Conservation (phyloP, 2,113 vertebrate species). For the Poecile atricapillus region DNA sequence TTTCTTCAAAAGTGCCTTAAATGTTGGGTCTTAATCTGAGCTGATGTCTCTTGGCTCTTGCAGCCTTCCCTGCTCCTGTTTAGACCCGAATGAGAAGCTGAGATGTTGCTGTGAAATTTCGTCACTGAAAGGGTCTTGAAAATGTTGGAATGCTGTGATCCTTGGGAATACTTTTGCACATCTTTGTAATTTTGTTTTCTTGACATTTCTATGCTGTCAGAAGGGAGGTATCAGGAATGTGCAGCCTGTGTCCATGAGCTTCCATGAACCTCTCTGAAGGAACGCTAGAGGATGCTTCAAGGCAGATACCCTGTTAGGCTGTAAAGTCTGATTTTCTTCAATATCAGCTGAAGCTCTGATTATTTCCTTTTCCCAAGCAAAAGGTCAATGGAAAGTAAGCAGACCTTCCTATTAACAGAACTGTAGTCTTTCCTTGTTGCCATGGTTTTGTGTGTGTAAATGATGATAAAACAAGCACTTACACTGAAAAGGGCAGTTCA, state of each 20-base stretch:
- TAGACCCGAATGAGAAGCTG: not conserved
- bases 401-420: not conserved
- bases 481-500: not conserved
- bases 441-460: not conserved
- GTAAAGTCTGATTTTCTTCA: not conserved
- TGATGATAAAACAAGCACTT: not conserved
- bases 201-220: not conserved
- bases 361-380: not conserved
- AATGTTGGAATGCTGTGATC: not conserved
- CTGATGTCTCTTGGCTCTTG: not conserved
- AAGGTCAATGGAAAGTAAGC: not conserved
- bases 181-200: not conserved
- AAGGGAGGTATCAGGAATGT: not conserved
- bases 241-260: fast-evolving
- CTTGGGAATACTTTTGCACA: not conserved
- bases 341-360: not conserved
- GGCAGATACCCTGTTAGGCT: not conserved
- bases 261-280: not conserved
- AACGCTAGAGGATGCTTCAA: not conserved
- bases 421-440: not conserved
- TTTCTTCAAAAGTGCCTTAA: not conserved
- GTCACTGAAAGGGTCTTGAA: not conserved
- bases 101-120: not conserved
- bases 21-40: not conserved
- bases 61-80: not conserved